A percentile compares a stretch with the other conserved stretches of the same genome.
phyloP scores from a whole-genome alignment of 2,888 invertebrate genomes.

The Octodonta nipae region DNA sequence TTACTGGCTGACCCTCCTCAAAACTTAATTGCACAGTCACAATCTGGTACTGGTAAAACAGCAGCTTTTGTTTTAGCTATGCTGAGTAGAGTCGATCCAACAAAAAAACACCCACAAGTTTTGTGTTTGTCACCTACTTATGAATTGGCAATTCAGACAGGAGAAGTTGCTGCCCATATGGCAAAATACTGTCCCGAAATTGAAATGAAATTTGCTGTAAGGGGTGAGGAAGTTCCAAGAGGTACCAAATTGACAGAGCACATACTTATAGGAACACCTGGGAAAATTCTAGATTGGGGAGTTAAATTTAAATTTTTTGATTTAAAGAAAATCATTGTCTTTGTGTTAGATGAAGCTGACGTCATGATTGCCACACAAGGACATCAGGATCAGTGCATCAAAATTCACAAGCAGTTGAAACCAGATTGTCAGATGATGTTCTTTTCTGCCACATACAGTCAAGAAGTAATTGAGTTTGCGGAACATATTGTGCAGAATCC shows the following conservation, averaged over 20 bases:
- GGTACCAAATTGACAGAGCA: conserved; percentile 69
- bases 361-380: conserved; percentile 98
- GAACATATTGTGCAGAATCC: conserved; percentile 86
- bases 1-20: conserved; percentile 87
- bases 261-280: conserved; percentile 94
- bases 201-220: conserved; percentile 79
- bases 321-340: conserved; percentile 73
- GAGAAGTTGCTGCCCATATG: conserved; percentile 94
- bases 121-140: conserved; percentile 94
- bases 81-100: conserved; percentile 79
- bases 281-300: conserved; percentile 91
- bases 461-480: conserved; percentile 91
- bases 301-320: conserved; percentile 76
- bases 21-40: conserved; percentile 98
- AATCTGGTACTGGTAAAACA: conserved; percentile 98
- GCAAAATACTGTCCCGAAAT: conserved; percentile 84
- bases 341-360: conserved; percentile 97
- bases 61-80: conserved; percentile 96
- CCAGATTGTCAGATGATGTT: conserved; percentile 90
- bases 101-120: conserved; percentile 74
- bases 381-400: conserved; percentile 90
- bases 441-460: conserved; percentile 94
- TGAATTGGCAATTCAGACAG: conserved; percentile 93
- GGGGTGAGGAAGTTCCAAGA: conserved; percentile 75
- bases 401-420: conserved; percentile 74